phyloP scores from a whole-genome alignment of 2,797 vertebrate genomes.

The Phalloptychus januarius region DNA sequence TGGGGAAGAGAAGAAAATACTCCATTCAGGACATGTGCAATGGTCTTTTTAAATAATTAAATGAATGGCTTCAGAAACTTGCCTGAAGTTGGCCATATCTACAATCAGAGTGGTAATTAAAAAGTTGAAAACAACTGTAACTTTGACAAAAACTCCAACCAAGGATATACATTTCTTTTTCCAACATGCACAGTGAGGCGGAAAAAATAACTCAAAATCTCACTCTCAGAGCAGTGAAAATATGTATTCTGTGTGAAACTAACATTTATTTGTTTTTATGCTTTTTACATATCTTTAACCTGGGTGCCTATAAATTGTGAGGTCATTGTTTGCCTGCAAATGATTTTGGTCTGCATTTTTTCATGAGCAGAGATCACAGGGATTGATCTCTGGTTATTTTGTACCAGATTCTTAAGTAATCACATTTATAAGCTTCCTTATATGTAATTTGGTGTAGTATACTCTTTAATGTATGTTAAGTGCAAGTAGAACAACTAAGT shows the following conservation, averaged over 20 bases:
- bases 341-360: background rate
- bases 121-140: background rate
- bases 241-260: background rate
- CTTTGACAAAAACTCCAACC: background rate
- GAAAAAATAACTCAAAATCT: background rate
- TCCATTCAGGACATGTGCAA: background rate
- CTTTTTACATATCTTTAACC: background rate
- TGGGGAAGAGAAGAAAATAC: background rate
- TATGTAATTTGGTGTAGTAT: conserved; percentile 23
- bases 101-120: background rate
- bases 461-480: conserved; percentile 24
- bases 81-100: background rate
- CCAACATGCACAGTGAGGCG: background rate
- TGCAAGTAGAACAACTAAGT: conserved; percentile 22
- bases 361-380: conserved; percentile 27
- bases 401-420: conserved; percentile 14
- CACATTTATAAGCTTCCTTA: conserved; percentile 21
- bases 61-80: background rate
- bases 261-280: background rate
- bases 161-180: background rate
- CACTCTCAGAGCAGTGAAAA: background rate
- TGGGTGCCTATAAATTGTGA: background rate
- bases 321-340: background rate
- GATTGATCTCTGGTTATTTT: conserved; percentile 5
- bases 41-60: background rate